Percentiles rank a stretch among this genome's conserved stretches.
phyloP scores from a whole-genome alignment of 2,113 vertebrate genomes.

The human (Homo sapiens) region DNA sequence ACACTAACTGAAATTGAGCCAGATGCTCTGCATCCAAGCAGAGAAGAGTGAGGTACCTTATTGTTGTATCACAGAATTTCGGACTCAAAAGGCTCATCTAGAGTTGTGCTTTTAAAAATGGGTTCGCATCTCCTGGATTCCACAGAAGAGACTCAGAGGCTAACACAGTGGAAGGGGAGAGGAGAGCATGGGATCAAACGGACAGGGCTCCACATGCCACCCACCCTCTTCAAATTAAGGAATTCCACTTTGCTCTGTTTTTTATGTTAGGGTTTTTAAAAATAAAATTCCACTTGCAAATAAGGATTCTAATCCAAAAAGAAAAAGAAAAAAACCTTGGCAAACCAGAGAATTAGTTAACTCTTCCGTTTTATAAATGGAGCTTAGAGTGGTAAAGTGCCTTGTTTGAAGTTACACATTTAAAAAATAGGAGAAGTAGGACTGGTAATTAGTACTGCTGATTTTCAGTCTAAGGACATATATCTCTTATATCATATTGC shows the following conservation, averaged over 20 bases:
- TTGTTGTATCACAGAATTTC: not conserved
- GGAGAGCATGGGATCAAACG: not conserved
- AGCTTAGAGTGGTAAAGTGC: not conserved
- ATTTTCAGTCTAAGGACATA: not conserved
- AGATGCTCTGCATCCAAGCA: not conserved
- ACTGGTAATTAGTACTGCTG: not conserved
- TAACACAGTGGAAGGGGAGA: not conserved
- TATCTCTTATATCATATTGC: not conserved
- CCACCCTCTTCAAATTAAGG: not conserved
- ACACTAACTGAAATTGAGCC: not conserved
- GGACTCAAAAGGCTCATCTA: not conserved
- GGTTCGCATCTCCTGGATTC: not conserved
- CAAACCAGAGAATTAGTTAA: not conserved
- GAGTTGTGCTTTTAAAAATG: not conserved
- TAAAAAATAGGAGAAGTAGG: not conserved
- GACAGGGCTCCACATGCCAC: too few relatives aligned
- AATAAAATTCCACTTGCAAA: conserved; percentile 9
- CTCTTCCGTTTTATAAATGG: not conserved
- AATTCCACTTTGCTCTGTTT: not conserved
- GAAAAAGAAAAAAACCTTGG: not conserved
- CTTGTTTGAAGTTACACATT: not conserved
- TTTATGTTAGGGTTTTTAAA: not conserved
- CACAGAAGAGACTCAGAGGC: not conserved
- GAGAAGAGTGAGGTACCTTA: not conserved
- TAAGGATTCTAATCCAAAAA: not conserved